Evolutionary conservation across 2,797 vertebrate genomes (phyloP).

Genomic region (Tympanoctomys barrerae): DNA sequence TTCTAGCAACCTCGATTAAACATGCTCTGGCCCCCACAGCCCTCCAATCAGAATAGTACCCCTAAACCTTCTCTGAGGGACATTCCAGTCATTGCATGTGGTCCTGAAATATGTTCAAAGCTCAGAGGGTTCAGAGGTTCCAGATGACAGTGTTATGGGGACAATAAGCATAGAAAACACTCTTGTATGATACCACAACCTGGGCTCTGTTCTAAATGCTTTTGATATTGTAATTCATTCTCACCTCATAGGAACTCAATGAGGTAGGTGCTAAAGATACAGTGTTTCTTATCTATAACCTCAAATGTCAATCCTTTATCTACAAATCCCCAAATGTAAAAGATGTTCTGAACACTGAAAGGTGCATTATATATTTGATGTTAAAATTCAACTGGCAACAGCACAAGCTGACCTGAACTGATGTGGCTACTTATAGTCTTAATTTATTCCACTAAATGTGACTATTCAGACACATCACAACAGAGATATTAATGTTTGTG

Average conservation of each 20-base stretch:
- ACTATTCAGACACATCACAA: slow-evolving; percentile 1
- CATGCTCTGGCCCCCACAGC: not conserved
- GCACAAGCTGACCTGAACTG: slow-evolving; percentile 6
- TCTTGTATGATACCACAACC: not conserved
- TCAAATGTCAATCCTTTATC: not conserved
- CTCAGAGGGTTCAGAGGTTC: slow-evolving; percentile 45
- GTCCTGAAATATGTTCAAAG: not conserved
- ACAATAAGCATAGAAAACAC: not conserved
- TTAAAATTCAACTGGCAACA: slow-evolving; percentile 40
- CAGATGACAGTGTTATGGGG: not conserved
- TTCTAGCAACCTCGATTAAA: not conserved
- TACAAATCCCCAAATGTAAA: not conserved
- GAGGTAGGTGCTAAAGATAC: not conserved
- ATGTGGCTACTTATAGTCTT: not conserved
- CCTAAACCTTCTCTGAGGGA: not conserved
- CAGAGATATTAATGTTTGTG: slow-evolving; percentile 41
- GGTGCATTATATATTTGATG: not conserved
- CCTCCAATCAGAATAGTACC: not conserved
- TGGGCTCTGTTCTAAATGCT: not conserved
- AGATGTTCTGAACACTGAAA: not conserved
- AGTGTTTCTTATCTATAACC: not conserved
- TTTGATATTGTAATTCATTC: not conserved
- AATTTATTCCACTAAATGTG: slow-evolving; percentile 21
- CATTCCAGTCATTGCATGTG: not conserved
- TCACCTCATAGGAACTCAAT: not conserved